Evolutionary conservation across 2,797 vertebrate genomes (phyloP).

Genomic region (Tangara arthus): DNA sequence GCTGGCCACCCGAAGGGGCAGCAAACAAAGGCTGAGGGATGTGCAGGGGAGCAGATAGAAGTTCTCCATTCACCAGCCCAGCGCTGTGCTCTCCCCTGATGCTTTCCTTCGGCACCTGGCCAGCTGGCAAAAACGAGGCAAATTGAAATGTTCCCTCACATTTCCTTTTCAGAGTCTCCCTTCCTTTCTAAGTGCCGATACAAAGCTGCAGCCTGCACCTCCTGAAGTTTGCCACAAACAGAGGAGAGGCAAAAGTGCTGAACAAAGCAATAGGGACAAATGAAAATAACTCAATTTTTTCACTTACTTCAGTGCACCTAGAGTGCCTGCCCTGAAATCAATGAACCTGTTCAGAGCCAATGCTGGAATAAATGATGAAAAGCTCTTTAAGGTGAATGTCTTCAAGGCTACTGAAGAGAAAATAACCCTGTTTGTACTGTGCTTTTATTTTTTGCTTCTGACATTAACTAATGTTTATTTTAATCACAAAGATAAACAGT

Average conservation of each 20-base stretch:
- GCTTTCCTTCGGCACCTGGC: neutral
- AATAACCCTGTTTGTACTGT: neutral
- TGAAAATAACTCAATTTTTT: neutral
- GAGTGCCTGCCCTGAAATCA: neutral
- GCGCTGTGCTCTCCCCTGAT: neutral
- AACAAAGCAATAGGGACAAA: neutral
- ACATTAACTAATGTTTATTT: neutral
- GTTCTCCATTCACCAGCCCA: neutral
- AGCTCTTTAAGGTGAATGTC: neutral
- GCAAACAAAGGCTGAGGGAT: neutral
- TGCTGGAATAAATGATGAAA: neutral
- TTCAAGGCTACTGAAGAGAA: neutral
- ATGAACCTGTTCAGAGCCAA: neutral
- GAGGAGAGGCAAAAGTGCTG: neutral
- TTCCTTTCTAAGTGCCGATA: neutral
- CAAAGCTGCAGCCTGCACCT: neutral
- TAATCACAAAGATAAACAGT: neutral
- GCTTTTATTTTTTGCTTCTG: neutral
- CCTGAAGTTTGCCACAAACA: neutral
- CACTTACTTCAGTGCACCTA: neutral
- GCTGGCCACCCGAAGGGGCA: neutral
- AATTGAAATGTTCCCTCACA: constrained; percentile 9
- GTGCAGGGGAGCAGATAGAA: neutral
- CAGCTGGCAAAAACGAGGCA: neutral
- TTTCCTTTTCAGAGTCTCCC: neutral